phyloP scores from a whole-genome alignment of 2,797 vertebrate genomes.

The Poeciliopsis turneri region DNA sequence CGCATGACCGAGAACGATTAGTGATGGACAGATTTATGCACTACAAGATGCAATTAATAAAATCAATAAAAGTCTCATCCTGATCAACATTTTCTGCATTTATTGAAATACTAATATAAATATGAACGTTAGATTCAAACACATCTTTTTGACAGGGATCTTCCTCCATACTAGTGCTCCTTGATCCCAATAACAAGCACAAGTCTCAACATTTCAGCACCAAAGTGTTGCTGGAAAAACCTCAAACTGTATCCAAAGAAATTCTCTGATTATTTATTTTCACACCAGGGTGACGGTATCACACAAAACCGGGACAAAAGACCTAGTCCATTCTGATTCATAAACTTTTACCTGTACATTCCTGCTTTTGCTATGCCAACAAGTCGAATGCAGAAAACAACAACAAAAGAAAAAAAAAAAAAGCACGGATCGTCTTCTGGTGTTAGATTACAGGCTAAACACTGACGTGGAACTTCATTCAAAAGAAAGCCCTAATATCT shows the following conservation, averaged over 20 bases:
- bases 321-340: not conserved
- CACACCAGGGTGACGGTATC: not conserved
- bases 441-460: not conserved
- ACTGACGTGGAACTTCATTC: not conserved
- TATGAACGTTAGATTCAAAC: too few species aligned
- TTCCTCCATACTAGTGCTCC: not conserved
- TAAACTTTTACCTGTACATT: not conserved
- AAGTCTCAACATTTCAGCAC: not conserved
- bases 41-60: too few species aligned
- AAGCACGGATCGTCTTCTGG: not conserved
- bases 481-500: conserved; percentile 18
- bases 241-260: not conserved
- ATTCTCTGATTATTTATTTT: not conserved
- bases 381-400: not conserved
- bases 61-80: too few species aligned
- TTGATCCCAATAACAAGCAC: not conserved
- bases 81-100: too few species aligned
- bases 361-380: not conserved
- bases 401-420: not conserved
- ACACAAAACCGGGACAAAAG: not conserved
- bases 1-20: too few species aligned
- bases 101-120: too few species aligned
- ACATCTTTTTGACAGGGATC: too few species aligned
- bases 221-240: not conserved
- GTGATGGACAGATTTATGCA: too few species aligned